A percentile compares a stretch with the other conserved stretches of the same genome.
Evolutionary conservation across 2,888 invertebrate genomes (phyloP).

Genomic region (Platypus cylindrus): DNA sequence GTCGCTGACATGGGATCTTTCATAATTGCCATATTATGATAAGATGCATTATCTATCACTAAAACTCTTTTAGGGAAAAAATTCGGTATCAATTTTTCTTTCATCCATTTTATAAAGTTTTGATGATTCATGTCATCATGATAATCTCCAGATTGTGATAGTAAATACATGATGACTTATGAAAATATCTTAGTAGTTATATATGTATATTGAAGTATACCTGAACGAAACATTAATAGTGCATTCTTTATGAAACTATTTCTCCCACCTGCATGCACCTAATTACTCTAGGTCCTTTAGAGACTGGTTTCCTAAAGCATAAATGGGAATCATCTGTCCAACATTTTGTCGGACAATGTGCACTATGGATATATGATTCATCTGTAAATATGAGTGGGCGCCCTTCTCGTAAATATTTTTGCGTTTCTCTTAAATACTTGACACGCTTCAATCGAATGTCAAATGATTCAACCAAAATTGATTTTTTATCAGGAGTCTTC

Average conservation of each 20-base stretch:
- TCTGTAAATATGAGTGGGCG: constrained; percentile 14
- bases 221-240: constrained; percentile 13
- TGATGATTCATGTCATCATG: constrained; percentile 10
- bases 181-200: neutral
- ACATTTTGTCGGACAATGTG: constrained; percentile 20
- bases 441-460: no score
- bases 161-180: neutral
- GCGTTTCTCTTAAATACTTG: no score
- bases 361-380: constrained; percentile 23
- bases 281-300: constrained; percentile 17
- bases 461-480: no score
- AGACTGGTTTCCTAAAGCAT: constrained; percentile 15
- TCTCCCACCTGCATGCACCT: constrained; percentile 12
- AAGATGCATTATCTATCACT: constrained; percentile 10
- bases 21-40: constrained; percentile 4
- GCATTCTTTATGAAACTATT: constrained; percentile 10
- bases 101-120: constrained; percentile 6
- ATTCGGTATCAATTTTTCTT: constrained; percentile 5
- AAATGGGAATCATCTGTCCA: constrained; percentile 10
- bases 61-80: constrained; percentile 4
- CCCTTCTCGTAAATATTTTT: constrained; percentile 9
- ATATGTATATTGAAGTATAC: constrained; percentile 4
- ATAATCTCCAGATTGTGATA: constrained; percentile 8
- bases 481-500: no score
- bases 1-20: constrained; percentile 5